Evolutionary conservation across 2,113 vertebrate species (phyloP), one percentile per base, ranked within the genome.

Genomic region (Pimephales promelas): DNA sequence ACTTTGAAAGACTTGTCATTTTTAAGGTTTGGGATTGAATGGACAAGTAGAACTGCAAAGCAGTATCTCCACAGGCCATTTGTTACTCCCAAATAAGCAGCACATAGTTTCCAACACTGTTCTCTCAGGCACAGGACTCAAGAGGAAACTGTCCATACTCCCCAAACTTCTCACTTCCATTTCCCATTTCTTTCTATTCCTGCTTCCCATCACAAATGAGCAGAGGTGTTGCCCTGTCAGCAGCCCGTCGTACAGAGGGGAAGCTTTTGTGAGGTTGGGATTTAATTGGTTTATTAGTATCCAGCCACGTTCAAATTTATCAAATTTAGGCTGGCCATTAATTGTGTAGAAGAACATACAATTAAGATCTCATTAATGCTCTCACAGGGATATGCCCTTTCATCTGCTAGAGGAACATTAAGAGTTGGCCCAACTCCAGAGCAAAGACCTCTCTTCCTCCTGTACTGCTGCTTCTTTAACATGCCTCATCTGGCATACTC

Each of bases 261-360:
- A 56, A 59, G 57, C 28, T 83, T 85, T 64, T 22, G 77, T 78
- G 45, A 77, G 83, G 90, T 91, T 85, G 86, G 87, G 88, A 90
- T 92, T 91, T 94, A 94, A 94, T 94, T 93, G 91, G 92, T 40
- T 92, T 92, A 94, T 94, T 95, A 94, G 93, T 92, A 94, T 93
- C 93, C 93, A 92, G 88, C 91, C 85, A 93, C 88, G 91, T 93
- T 89, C 93, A 90, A 93, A 94, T 94, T 94, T 92, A 94, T 94
- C 92, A 94, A 94, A 94, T 94, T 92, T 94, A 92, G 92, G 92
- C 83, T 88, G 91, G 91, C 92, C 93, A 94, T 94, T 94, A 92
- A 94, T 95, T 95, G 93, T 92, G 93, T 87, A 89, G 90, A 94
- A 93, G 94, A 94, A 95, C 94, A 94, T 94, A 94, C 94, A 94